A percentile compares a stretch with the other conserved stretches of the same genome.
These are phyloP conservation scores for Pyrocephalus nanus DNA, from an alignment of 2,797 vertebrate genomes.

Conservation along the genomic window DNA sequence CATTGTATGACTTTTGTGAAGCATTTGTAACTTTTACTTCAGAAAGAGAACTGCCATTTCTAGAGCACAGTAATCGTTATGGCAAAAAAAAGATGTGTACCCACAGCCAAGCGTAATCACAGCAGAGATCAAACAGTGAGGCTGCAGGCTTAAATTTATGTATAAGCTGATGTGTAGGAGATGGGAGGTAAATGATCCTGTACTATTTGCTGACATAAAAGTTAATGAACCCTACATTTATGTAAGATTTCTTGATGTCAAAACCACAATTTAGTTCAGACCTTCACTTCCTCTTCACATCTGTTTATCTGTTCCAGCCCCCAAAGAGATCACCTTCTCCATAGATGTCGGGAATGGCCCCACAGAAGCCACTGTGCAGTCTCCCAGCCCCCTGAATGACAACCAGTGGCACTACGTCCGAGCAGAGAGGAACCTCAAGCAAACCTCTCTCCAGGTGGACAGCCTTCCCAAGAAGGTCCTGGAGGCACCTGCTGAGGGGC, in stretches of 20 bases:
- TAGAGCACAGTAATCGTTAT: neutral
- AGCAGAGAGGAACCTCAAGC: constrained; percentile 89
- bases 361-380: constrained; percentile 77
- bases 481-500: constrained; percentile 84
- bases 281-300: neutral
- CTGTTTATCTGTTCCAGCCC: constrained; percentile 75
- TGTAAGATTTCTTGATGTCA: constrained; percentile 36
- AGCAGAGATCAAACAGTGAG: constrained; percentile 22
- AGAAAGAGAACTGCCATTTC: neutral
- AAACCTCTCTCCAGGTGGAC: constrained; percentile 90
- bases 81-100: neutral
- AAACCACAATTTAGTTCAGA: neutral
- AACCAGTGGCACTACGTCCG: constrained; percentile 89
- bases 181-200: constrained; percentile 35
- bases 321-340: constrained; percentile 85
- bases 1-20: neutral
- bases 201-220: constrained; percentile 32
- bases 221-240: constrained; percentile 30
- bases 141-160: constrained; percentile 19
- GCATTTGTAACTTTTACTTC: neutral
- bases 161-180: constrained; percentile 27
- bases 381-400: constrained; percentile 82
- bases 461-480: constrained; percentile 84
- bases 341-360: constrained; percentile 91
- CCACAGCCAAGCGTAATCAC: neutral